These are phyloP conservation scores for Erebia palarica DNA, from an alignment of 2,888 invertebrate genomes.

Conservation along the genomic window DNA sequence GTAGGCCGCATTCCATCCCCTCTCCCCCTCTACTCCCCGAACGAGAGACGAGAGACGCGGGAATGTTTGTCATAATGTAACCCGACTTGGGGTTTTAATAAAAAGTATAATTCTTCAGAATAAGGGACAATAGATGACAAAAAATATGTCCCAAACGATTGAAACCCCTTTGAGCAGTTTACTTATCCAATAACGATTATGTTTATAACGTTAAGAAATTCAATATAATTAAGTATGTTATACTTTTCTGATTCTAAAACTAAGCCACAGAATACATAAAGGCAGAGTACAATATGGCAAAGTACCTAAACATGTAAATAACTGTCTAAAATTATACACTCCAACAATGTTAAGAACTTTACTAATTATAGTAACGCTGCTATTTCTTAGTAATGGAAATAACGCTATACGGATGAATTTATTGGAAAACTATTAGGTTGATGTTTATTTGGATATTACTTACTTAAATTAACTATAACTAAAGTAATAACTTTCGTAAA, in stretches of 20 bases:
- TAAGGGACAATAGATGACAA: conserved; percentile 37
- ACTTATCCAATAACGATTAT: conserved; percentile 21
- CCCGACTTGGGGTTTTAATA: conserved; percentile 57
- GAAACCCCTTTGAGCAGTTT: conserved; percentile 20
- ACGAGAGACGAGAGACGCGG: conserved; percentile 42
- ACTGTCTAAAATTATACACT: too few species aligned
- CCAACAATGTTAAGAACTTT: too few species aligned
- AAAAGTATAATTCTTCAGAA: conserved; percentile 51
- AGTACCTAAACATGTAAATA: too few species aligned
- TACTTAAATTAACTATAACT: not conserved
- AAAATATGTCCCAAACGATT: conserved; percentile 35
- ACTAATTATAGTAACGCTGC: not conserved
- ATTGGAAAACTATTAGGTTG: not conserved
- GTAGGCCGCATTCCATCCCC: conserved; percentile 76
- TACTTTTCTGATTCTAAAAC: too few species aligned
- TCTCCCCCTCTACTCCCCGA: conserved; percentile 44
- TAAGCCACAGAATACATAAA: too few species aligned
- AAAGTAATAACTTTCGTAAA: conserved; percentile 7
- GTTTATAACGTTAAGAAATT: not conserved
- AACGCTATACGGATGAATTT: not conserved
- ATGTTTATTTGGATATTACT: not conserved
- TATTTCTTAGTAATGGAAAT: not conserved
- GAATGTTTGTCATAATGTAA: conserved; percentile 71
- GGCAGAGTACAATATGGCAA: too few species aligned
- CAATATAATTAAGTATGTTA: too few species aligned